Evolutionary conservation across 2,797 vertebrate genomes (phyloP).

Genomic region (Oryzias sinensis): DNA sequence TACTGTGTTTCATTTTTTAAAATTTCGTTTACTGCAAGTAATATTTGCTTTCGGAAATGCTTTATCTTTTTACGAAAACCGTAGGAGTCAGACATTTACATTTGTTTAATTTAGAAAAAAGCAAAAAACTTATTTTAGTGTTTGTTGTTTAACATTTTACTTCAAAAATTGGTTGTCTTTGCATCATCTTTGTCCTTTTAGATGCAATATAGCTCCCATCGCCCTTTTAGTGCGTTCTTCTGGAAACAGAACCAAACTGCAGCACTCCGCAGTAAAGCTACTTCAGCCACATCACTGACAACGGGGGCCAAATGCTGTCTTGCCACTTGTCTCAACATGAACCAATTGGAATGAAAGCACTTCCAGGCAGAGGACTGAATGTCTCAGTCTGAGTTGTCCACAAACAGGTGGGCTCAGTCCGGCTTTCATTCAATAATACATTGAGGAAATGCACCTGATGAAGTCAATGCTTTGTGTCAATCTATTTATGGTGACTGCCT

Average conservation of each 20-base stretch:
- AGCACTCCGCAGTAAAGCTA: slow-evolving; percentile 46
- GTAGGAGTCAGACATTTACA: neutral
- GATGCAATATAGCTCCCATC: neutral
- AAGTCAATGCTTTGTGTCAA: slow-evolving; percentile 8
- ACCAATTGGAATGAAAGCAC: slow-evolving; percentile 29
- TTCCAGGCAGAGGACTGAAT: slow-evolving; percentile 24
- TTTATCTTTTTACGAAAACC: too few species aligned
- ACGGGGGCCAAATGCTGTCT: slow-evolving; percentile 14
- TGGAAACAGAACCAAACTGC: slow-evolving; percentile 40
- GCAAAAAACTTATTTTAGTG: too few species aligned
- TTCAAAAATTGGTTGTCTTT: neutral
- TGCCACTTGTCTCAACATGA: slow-evolving; percentile 28
- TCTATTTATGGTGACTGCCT: neutral
- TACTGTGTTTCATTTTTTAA: too few species aligned
- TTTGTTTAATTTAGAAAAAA: too few species aligned
- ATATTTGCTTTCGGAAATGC: too few species aligned
- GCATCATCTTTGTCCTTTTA: neutral
- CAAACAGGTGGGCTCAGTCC: slow-evolving; percentile 4
- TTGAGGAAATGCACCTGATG: neutral
- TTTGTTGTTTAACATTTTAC: too few species aligned
- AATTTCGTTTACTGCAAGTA: too few species aligned
- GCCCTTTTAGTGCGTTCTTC: slow-evolving; percentile 13
- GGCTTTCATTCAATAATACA: slow-evolving; percentile 16
- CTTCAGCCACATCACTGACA: slow-evolving; percentile 49
- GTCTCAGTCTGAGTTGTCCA: neutral